Evolutionary conservation across 2,797 vertebrate genomes (phyloP).

Genomic region (Acanthiza pusilla): DNA sequence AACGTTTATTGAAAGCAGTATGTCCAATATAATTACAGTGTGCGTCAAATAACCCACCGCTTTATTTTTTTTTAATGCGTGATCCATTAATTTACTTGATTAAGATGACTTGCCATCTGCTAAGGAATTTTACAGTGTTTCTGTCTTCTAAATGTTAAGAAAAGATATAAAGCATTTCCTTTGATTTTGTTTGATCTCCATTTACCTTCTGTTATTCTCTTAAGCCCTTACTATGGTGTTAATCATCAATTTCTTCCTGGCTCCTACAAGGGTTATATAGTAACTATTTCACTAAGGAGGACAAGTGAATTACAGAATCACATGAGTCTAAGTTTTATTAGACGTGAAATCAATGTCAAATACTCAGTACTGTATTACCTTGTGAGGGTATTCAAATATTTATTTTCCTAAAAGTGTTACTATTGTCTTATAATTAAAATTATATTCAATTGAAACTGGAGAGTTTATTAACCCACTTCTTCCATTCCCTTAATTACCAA

Average conservation of each 20-base stretch:
- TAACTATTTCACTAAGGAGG: background rate
- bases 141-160: conserved; percentile 42
- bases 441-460: background rate
- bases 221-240: conserved; percentile 44
- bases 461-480: conserved; percentile 18
- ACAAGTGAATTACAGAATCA: background rate
- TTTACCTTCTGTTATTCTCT: conserved; percentile 51
- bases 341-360: background rate
- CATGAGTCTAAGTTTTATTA: background rate
- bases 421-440: conserved; percentile 11
- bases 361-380: background rate
- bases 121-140: conserved; percentile 60
- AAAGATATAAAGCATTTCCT: conserved; percentile 51
- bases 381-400: background rate
- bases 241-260: conserved; percentile 55
- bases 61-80: conserved; percentile 65
- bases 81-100: conserved; percentile 75
- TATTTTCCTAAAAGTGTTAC: conserved; percentile 13
- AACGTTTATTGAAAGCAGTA: conserved; percentile 78
- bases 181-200: conserved; percentile 58
- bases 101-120: conserved; percentile 79
- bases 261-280: background rate
- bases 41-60: conserved; percentile 75
- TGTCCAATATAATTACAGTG: conserved; percentile 76
- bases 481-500: conserved; percentile 7